Conservation (phyloP, 2,888 invertebrate genomes). For the Isoperla grammatica region DNA sequence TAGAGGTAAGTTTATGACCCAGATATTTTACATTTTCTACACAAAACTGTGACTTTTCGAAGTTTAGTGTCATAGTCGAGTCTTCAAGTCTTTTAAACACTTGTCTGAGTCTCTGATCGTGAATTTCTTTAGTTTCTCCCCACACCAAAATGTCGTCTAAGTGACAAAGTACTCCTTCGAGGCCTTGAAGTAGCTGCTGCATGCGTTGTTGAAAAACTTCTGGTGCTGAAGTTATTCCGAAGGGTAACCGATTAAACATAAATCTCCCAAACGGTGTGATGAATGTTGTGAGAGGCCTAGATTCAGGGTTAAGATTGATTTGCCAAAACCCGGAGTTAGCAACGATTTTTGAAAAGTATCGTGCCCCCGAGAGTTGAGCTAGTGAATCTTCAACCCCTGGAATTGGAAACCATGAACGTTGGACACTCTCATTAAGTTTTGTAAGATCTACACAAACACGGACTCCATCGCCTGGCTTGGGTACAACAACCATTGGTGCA, state of each 20-base stretch:
- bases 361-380: not conserved
- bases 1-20: slow-evolving; percentile 27
- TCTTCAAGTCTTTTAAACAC: slow-evolving; percentile 27
- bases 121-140: slow-evolving; percentile 30
- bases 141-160: slow-evolving; percentile 25
- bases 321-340: slow-evolving; percentile 10
- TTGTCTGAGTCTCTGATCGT: slow-evolving; percentile 30
- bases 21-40: slow-evolving; percentile 4
- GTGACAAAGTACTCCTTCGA: slow-evolving; percentile 19
- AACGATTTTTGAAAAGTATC: not conserved
- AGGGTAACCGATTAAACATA: slow-evolving; percentile 33
- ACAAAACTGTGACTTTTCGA: slow-evolving; percentile 27
- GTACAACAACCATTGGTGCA: slow-evolving; percentile 38
- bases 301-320: not conserved
- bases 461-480: slow-evolving; percentile 32
- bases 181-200: slow-evolving; percentile 26
- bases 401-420: not conserved
- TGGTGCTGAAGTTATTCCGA: slow-evolving; percentile 30
- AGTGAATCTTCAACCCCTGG: not conserved
- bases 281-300: slow-evolving; percentile 25
- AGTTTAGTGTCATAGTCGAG: slow-evolving; percentile 24
- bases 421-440: slow-evolving; percentile 30
- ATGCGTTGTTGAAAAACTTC: slow-evolving; percentile 30
- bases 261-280: slow-evolving; percentile 33
- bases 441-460: slow-evolving; percentile 36